Evolutionary conservation across 2,113 vertebrate genomes (phyloP).

Genomic region (Setophaga petechia): DNA sequence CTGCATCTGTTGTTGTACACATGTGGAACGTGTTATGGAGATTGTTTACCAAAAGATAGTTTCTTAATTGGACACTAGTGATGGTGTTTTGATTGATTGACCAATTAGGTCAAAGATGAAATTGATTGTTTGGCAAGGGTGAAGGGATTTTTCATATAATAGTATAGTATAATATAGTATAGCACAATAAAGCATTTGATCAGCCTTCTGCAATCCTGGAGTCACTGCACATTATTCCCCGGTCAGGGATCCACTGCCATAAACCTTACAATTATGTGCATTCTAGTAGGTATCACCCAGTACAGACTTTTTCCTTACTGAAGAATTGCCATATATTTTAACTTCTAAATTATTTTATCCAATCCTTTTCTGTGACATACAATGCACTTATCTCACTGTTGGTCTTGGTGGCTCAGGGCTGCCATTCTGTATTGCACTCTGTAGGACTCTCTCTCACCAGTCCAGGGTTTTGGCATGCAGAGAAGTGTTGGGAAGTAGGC

Average conservation of each 20-base stretch:
- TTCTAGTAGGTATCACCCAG: background rate
- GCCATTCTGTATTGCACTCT: background rate
- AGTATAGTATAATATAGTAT: no score
- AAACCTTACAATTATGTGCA: background rate
- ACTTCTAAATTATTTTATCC: background rate
- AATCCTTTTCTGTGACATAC: background rate
- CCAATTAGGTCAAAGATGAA: no score
- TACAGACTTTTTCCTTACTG: background rate
- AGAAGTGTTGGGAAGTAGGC: background rate
- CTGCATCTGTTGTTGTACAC: no score
- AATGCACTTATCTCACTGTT: background rate
- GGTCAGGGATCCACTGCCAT: background rate
- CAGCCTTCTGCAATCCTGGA: no score
- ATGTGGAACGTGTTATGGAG: no score
- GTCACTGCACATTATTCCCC: no score
- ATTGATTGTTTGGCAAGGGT: no score
- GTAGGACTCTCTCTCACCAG: background rate
- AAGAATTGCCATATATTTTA: background rate
- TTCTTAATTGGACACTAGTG: no score
- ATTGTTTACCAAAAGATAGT: no score
- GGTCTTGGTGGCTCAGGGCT: background rate
- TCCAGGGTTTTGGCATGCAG: rapidly evolving
- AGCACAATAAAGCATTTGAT: no score
- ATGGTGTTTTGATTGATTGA: no score
- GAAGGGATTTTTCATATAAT: no score